A percentile compares a stretch with the other conserved stretches of the same genome.
phyloP scores from a whole-genome alignment of 2,797 vertebrate species.

The Serranus cabrilla region DNA sequence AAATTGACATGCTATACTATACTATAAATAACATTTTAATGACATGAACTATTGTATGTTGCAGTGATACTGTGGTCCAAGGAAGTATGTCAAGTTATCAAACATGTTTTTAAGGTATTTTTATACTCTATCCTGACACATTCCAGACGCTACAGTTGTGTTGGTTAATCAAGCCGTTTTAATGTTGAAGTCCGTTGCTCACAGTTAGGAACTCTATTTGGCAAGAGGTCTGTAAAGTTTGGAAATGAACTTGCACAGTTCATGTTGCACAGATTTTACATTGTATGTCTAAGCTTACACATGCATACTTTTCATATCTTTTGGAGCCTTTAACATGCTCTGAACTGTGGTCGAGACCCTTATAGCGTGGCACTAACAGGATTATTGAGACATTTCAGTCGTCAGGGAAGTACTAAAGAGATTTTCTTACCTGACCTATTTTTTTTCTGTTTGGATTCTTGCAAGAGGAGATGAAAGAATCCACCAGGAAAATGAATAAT shows the following conservation, averaged over 20 bases:
- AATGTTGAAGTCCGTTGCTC: no score
- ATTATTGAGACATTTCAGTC: slow-evolving; percentile 17
- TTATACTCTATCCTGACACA: no score
- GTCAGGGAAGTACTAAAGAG: background rate
- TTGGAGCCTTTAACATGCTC: slow-evolving; percentile 24
- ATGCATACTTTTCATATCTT: slow-evolving; percentile 21
- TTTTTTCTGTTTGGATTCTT: slow-evolving; percentile 32
- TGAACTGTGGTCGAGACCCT: slow-evolving; percentile 11
- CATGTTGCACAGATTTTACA: slow-evolving; percentile 22
- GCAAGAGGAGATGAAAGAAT: slow-evolving; percentile 39
- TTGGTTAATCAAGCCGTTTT: no score
- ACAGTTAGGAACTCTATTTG: no score
- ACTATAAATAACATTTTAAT: no score
- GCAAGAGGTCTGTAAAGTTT: no score
- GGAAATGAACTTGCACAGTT: slow-evolving; percentile 25
- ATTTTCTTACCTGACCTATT: slow-evolving; percentile 51
- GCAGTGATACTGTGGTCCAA: no score
- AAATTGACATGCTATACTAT: no score
- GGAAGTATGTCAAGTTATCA: no score
- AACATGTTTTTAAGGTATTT: no score
- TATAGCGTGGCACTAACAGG: slow-evolving; percentile 21
- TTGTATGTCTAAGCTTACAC: slow-evolving; percentile 24
- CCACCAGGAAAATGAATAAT: slow-evolving; percentile 57
- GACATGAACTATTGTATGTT: no score
- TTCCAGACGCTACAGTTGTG: no score